Evolutionary conservation across 2,888 invertebrate genomes (phyloP), one percentile per base, ranked within the genome.

Genomic region (Orthosia incerta): DNA sequence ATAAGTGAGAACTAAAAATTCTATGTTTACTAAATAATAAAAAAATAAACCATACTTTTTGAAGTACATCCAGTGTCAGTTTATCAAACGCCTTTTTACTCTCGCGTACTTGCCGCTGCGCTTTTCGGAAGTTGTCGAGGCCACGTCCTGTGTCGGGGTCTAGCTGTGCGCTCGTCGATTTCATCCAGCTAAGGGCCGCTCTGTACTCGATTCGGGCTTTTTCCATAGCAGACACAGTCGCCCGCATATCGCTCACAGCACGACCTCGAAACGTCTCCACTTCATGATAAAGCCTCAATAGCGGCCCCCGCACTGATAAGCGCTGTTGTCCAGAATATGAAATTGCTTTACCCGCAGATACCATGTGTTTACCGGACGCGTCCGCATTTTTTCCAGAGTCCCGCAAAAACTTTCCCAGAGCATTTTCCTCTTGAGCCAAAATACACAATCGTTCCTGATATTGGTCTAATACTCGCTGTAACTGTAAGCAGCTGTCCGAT

Each of bases 151-250:
- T 99, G 91, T 99, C 99, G 0, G 99, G 99, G 94, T 99, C 99
- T 51, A 99, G 97, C 91, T 99, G 98, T 77, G 98, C 97, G 55
- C 99, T 99, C 2, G 99, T 98, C 74, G 99, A 99, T 95, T 99
- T 99, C 99, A 99, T 99, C 99, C 99, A 99, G 87, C 98, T 98
- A n/a, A 99, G 94, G 0, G 98, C 98, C 0, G 98, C 99, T 68
- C 99, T 97, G 93, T 99, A 99, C 90, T 99, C 99, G 11, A 99
- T 99, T 76, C 99, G 97, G 7, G 98, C 97, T 91, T 98, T 98
- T 94, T 99, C 99, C 99, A 99, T 99, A 64, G 98, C 98, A 66
- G 98, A 97, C 7, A 99, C 98, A 1, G 99, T 99, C 69, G 97
- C 97, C 69, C 98, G 97, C 74, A 99, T 99, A 93, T 99, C 99